These are phyloP conservation scores for Pimephales promelas DNA, from an alignment of 2,113 vertebrate species.

Conservation along the genomic window DNA sequence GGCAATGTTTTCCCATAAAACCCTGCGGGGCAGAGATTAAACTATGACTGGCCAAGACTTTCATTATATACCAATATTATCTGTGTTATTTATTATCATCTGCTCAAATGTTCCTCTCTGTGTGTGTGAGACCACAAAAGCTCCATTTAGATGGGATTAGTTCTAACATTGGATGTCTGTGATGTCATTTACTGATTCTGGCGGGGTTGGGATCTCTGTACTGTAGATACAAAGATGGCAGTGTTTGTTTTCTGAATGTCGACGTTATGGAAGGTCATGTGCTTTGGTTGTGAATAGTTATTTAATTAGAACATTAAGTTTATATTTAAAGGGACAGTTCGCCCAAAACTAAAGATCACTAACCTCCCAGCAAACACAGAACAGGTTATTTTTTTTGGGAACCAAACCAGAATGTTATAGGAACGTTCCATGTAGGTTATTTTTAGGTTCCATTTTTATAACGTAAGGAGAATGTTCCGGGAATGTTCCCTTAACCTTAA, in stretches of 20 bases:
- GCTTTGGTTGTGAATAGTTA: neutral
- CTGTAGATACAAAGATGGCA: slow-evolving; percentile 9
- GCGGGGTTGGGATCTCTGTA: neutral
- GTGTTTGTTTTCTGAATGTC: neutral
- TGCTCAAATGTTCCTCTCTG: neutral
- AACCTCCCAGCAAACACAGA: no score
- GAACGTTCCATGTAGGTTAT: no score
- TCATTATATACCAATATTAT: slow-evolving; percentile 25
- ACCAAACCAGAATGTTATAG: no score
- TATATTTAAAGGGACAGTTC: neutral
- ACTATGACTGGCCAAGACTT: slow-evolving; percentile 22
- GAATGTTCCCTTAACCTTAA: no score
- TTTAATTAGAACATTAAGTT: neutral
- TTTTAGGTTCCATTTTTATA: no score
- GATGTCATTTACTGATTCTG: slow-evolving; percentile 7
- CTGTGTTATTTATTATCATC: slow-evolving; percentile 18
- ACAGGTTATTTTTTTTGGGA: no score
- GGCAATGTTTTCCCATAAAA: slow-evolving; percentile 46
- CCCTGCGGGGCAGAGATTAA: neutral
- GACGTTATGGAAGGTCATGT: slow-evolving; percentile 3
- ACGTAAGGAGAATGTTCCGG: no score
- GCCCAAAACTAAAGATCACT: neutral
- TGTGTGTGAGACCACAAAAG: slow-evolving; percentile 2
- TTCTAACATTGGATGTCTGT: slow-evolving; percentile 11
- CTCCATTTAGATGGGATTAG: slow-evolving; percentile 23